These are phyloP conservation scores for Rutpela maculata DNA, from an alignment of 2,888 invertebrate genomes.

Conservation along the genomic window DNA sequence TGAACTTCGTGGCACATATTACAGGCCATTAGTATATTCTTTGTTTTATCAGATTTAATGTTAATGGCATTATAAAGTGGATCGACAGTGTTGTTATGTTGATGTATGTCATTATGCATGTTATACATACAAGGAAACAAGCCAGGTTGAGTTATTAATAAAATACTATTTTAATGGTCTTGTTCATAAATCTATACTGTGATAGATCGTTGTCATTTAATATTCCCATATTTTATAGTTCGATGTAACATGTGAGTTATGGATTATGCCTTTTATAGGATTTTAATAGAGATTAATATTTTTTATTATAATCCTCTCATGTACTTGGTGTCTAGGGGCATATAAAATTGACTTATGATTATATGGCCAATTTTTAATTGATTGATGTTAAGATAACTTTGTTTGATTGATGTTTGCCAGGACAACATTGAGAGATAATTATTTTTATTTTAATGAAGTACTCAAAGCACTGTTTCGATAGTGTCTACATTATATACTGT, in stretches of 20 bases:
- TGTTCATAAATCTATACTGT: constrained; percentile 22
- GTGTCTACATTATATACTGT: neutral
- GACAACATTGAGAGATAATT: neutral
- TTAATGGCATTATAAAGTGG: constrained; percentile 8
- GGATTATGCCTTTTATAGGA: constrained; percentile 21
- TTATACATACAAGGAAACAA: constrained; percentile 12
- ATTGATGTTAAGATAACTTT: constrained; percentile 21
- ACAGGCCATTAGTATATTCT: neutral
- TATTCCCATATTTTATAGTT: constrained; percentile 33
- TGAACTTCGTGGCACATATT: neutral
- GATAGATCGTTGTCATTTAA: constrained; percentile 30
- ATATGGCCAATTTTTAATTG: constrained; percentile 14
- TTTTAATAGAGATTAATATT: constrained; percentile 17
- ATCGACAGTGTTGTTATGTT: constrained; percentile 4
- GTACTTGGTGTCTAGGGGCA: neutral
- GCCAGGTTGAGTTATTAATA: neutral
- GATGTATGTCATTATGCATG: neutral
- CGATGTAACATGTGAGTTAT: constrained; percentile 26
- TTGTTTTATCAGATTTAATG: constrained; percentile 8
- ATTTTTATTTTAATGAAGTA: constrained; percentile 12
- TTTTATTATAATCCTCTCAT: constrained; percentile 23
- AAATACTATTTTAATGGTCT: constrained; percentile 20
- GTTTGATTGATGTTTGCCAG: constrained; percentile 13
- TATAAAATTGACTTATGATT: constrained; percentile 7
- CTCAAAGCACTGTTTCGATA: neutral